phyloP scores from a whole-genome alignment of 2,113 vertebrate species.

The Nerophis ophidion region DNA sequence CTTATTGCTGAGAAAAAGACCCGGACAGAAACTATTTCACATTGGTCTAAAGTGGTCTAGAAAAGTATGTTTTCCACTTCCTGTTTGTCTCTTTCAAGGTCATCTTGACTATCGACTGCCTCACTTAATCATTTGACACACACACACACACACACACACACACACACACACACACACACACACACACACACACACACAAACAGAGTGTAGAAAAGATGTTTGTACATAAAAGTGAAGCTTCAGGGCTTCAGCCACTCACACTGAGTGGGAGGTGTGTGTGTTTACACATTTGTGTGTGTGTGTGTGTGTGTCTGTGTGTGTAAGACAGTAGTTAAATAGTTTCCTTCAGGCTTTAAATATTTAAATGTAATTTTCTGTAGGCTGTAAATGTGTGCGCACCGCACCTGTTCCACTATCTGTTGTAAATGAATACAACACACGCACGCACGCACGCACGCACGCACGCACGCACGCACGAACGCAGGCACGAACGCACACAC shows the following conservation, averaged over 20 bases:
- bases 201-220: constrained; percentile 27
- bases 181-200: constrained; percentile 7
- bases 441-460: not conserved
- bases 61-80: not conserved
- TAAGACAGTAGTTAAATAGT: constrained; percentile 16
- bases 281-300: not conserved
- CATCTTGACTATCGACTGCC: constrained; percentile 8
- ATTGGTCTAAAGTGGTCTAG: not conserved
- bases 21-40: not conserved
- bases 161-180: constrained; percentile 9
- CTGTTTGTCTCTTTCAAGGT: constrained; percentile 41
- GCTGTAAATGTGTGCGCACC: constrained; percentile 3
- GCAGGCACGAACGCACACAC: not conserved
- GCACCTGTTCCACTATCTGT: constrained; percentile 5
- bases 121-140: constrained; percentile 7
- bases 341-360: constrained; percentile 49
- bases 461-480: not conserved
- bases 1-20: too few relatives aligned
- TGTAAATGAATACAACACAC: constrained; percentile 11
- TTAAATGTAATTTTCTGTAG: constrained; percentile 47
- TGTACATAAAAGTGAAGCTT: constrained; percentile 43
- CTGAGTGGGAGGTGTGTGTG: constrained; percentile 49
- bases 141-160: constrained; percentile 14
- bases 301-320: not conserved
- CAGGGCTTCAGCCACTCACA: constrained; percentile 32